Evolutionary conservation across 2,113 vertebrate genomes (phyloP).

Genomic region (Myotis yumanensis): DNA sequence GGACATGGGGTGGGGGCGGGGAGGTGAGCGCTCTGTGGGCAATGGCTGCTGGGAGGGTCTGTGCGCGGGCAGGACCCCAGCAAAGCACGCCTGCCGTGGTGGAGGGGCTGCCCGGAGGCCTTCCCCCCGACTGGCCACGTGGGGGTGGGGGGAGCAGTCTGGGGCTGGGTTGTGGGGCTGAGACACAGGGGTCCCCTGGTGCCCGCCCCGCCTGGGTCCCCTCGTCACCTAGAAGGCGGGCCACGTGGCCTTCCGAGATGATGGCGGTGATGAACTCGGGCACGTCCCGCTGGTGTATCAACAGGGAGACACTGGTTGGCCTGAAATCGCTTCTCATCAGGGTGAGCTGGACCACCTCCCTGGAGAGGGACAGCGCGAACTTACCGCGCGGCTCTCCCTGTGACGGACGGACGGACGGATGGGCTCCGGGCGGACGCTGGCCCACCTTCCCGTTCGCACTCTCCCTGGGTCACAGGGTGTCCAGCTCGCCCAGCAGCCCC

Average conservation of each 20-base stretch:
- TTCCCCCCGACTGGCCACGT: not conserved
- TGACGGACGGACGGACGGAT: not conserved
- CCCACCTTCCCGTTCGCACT: not conserved
- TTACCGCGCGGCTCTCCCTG: fast-evolving
- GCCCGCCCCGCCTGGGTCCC: fast-evolving
- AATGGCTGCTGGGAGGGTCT: not conserved
- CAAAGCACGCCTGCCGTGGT: not conserved
- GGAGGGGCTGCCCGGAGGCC: not conserved
- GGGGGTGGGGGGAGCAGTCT: fast-evolving
- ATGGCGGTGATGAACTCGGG: conserved; percentile 47
- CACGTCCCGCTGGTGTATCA: conserved; percentile 55
- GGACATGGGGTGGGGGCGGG: not conserved
- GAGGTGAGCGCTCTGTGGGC: not conserved
- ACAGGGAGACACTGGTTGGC: conserved; percentile 51
- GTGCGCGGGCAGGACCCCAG: fast-evolving
- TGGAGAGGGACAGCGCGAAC: not conserved
- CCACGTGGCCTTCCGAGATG: conserved; percentile 69
- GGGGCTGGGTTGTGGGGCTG: not conserved
- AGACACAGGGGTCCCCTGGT: fast-evolving
- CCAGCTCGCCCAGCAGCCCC: not conserved
- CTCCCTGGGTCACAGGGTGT: fast-evolving
- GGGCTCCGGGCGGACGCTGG: not conserved
- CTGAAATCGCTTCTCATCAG: conserved; percentile 71
- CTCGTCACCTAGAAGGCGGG: conserved; percentile 79
- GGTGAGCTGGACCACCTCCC: conserved; percentile 73